These are phyloP conservation scores for Myotis yumanensis DNA, from an alignment of 2,113 vertebrate species.

Conservation along the genomic window DNA sequence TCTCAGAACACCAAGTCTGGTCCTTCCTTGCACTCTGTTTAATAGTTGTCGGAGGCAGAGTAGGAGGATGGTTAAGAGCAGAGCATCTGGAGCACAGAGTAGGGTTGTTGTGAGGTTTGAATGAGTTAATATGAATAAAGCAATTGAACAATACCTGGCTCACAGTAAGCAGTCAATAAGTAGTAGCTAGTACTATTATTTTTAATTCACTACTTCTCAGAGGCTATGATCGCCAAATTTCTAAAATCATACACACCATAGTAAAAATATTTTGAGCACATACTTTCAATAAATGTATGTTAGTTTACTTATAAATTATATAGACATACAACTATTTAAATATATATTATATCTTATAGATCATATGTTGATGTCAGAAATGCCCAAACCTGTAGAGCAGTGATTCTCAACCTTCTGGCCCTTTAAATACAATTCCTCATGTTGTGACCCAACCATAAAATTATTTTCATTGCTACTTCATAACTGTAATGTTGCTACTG, in stretches of 20 bases:
- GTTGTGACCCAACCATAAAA: no score
- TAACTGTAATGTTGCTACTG: no score
- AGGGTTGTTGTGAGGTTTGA: not conserved
- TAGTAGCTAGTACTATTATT: not conserved
- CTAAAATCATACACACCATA: not conserved
- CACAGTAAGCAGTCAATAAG: not conserved
- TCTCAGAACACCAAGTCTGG: not conserved
- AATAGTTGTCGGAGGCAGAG: not conserved
- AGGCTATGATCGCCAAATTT: not conserved
- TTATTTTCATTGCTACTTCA: no score
- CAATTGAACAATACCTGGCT: not conserved
- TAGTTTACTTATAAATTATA: not conserved
- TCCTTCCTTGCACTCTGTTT: not conserved
- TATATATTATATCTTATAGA: not conserved
- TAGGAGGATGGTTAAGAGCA: not conserved
- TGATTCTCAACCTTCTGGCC: no score
- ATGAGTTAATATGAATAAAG: not conserved
- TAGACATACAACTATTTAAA: not conserved
- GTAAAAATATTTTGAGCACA: constrained; percentile 37
- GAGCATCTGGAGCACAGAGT: not conserved
- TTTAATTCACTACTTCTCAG: not conserved
- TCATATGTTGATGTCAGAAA: not conserved
- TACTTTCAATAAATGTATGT: not conserved
- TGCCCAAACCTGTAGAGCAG: not conserved
- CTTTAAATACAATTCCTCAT: no score